Conservation (phyloP, 2,888 invertebrate species). For the Laothoe populi region DNA sequence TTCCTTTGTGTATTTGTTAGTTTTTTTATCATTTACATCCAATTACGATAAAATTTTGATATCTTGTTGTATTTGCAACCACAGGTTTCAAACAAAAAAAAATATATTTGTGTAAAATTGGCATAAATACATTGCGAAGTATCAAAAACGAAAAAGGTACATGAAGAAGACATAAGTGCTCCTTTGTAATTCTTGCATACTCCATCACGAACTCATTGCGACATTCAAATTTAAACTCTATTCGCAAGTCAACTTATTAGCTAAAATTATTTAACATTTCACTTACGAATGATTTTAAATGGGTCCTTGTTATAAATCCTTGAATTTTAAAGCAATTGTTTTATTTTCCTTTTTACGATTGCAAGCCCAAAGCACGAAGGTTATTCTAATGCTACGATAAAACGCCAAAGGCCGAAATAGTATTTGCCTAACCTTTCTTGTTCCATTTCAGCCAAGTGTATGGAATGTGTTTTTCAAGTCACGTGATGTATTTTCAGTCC, state of each 20-base stretch:
- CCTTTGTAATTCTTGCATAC: not conserved
- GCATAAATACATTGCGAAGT: not conserved
- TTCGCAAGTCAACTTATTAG: not conserved
- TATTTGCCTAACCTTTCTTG: not conserved
- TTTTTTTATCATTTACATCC: no score
- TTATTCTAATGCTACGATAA: constrained; percentile 45
- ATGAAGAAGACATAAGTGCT: not conserved
- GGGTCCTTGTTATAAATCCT: constrained; percentile 6
- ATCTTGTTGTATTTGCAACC: no score
- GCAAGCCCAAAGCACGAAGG: constrained; percentile 42
- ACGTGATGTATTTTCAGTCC: not conserved
- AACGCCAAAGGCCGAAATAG: constrained; percentile 57
- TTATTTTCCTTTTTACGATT: constrained; percentile 27
- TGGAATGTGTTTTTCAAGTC: constrained; percentile 7
- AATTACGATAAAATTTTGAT: no score
- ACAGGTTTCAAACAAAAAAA: no score
- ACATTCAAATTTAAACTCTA: not conserved
- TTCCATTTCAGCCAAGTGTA: constrained; percentile 9
- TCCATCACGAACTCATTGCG: not conserved
- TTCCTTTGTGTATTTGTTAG: no score
- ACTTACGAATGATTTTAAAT: constrained; percentile 22
- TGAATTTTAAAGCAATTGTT: constrained; percentile 21
- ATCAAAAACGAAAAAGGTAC: not conserved
- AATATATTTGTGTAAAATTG: not conserved
- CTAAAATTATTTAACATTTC: constrained; percentile 4